Base-by-base conservation (phyloP, 2,888 invertebrate genomes). In the Synanthedon tipuliformis region DNA sequence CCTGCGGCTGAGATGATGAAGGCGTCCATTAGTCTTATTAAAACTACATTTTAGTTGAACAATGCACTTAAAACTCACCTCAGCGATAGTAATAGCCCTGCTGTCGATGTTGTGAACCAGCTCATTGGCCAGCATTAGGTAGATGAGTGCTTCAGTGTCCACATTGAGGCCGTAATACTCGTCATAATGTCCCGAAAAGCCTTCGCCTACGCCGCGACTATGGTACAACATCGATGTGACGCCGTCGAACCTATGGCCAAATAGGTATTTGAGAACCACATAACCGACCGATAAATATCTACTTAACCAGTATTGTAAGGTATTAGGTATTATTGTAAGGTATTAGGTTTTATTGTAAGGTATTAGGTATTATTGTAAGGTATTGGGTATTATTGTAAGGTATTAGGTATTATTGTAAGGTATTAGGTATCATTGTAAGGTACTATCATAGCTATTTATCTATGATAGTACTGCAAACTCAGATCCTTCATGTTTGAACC, bases 171-270 rank as follows among this genome's bases (percentile, higher is more conserved):
- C 97, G 86, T 95, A 99, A 88, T 99, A 99, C 77, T 99, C 98
- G 71, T 96, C 94, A 76, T 99, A 99, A 75, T 95, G 92, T 0
- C 99, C 99, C 56, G 93, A 93, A 75, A 96, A 97, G 7, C 95
- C 95, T 72, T 95, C 92, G 58, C 95, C 96, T 68, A 96, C 92
- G 56, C 99, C 99, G 68, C 98, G 95, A 15, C 96, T 95, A 86
- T 99, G 99, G 81, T 99, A 99, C 71, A 99, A 73, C 97, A 98
- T 98, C 0, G 97, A 99, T 0, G 99, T 98, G 1, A 99, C 98
- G 0, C 99, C 99, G 85, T 99, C 99, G 82, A 99, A 99, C 68
- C 94, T 92, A 60, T 34, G 3, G 34, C 8, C 10, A 34, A 34
- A 34, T 10, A 34, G 34, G 10, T 34, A 34, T 34, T 8, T 34